These are phyloP conservation scores for Andrena praecox DNA, from an alignment of 2,888 invertebrate genomes.

Conservation along the genomic window DNA sequence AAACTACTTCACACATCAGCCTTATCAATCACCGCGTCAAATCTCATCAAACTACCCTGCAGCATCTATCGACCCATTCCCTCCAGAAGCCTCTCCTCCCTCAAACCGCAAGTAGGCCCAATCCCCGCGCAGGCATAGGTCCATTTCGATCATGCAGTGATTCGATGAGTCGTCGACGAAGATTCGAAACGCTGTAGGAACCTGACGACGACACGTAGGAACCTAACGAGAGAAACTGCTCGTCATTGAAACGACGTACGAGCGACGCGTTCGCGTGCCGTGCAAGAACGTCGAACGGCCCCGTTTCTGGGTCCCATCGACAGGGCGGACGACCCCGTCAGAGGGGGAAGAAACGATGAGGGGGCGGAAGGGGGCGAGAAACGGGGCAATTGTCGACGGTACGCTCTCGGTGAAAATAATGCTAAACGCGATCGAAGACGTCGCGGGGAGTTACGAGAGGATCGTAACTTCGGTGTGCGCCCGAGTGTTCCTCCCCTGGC, in stretches of 20 bases:
- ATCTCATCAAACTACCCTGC: conserved; percentile 5
- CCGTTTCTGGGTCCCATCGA: conserved; percentile 41
- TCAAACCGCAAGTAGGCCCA: conserved; percentile 56
- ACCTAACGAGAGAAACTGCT: conserved; percentile 52
- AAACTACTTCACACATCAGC: too few species aligned
- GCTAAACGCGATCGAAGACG: conserved; percentile 52
- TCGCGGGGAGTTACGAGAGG: conserved; percentile 46
- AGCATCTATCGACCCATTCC: conserved; percentile 12
- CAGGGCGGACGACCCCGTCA: not conserved
- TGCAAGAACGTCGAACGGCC: conserved; percentile 64
- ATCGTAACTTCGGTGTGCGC: conserved; percentile 20
- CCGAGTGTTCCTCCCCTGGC: not conserved
- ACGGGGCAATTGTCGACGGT: conserved; percentile 56
- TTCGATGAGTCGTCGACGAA: conserved; percentile 48
- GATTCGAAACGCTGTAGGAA: not conserved
- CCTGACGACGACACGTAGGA: conserved; percentile 33
- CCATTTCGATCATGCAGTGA: conserved; percentile 42
- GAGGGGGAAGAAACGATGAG: conserved; percentile 9
- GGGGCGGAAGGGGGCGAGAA: conserved; percentile 18
- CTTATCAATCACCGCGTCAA: not conserved
- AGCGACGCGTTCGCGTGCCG: conserved; percentile 39
- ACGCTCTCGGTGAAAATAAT: conserved; percentile 40
- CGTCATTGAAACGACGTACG: conserved; percentile 41
- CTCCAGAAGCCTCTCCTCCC: not conserved
- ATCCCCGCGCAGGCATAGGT: conserved; percentile 40